These are phyloP conservation scores for Clupea harengus DNA, from an alignment of 2,113 vertebrate species.

Conservation along the genomic window DNA sequence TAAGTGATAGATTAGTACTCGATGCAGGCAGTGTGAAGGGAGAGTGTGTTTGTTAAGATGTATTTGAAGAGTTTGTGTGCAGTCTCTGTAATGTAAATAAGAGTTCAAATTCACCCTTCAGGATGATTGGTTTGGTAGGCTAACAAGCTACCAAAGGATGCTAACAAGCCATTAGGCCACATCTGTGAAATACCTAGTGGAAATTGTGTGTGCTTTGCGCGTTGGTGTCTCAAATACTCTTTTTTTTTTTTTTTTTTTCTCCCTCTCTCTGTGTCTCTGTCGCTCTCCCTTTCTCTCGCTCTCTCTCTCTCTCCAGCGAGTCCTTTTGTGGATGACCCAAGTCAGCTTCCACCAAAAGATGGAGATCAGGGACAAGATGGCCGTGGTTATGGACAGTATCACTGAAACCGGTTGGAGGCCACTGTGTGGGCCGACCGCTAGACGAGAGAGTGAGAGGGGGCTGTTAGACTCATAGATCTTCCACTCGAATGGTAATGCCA, in stretches of 20 bases:
- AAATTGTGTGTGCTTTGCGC: background rate
- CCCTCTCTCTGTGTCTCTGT: background rate
- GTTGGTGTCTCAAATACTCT: background rate
- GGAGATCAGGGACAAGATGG: slow-evolving; percentile 53
- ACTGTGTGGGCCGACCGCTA: slow-evolving; percentile 20
- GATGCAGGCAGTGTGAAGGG: too few species aligned
- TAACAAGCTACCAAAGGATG: background rate
- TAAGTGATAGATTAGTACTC: slow-evolving; percentile 62
- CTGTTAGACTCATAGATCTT: slow-evolving; percentile 16
- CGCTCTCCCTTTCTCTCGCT: background rate
- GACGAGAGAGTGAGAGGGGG: background rate
- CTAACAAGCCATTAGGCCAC: background rate
- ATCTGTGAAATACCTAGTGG: background rate
- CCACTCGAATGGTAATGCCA: background rate
- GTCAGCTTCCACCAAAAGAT: slow-evolving; percentile 76
- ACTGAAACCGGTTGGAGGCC: slow-evolving; percentile 50
- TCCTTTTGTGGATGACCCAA: slow-evolving; percentile 79
- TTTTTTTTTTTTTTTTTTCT: background rate
- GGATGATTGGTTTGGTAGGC: background rate
- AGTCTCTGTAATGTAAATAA: background rate
- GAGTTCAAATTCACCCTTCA: background rate
- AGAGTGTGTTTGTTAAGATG: background rate
- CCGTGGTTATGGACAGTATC: slow-evolving; percentile 69
- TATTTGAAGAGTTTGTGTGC: background rate
- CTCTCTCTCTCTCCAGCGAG: slow-evolving; percentile 61